These are phyloP conservation scores for Carassius gibelio DNA, from an alignment of 2,113 vertebrate species.

Conservation along the genomic window DNA sequence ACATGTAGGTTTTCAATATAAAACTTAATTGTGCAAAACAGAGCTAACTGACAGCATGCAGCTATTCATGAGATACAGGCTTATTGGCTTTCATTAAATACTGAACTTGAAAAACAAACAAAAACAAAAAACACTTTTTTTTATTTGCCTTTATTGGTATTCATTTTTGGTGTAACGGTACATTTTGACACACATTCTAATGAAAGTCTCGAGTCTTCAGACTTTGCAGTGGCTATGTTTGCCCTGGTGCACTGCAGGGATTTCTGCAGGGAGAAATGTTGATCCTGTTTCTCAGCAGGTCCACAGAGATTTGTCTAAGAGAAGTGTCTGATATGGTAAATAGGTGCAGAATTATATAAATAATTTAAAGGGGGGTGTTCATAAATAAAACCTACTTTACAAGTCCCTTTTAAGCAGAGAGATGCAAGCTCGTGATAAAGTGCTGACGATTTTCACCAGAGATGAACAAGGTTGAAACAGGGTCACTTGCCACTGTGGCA, in stretches of 20 bases:
- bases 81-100: background rate
- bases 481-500: slow-evolving; percentile 16
- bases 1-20: too few species aligned
- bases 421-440: slow-evolving; percentile 26
- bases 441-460: slow-evolving; percentile 13
- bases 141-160: background rate
- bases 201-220: background rate
- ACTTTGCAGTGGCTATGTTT: background rate
- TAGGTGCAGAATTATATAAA: slow-evolving; percentile 39
- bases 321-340: slow-evolving; percentile 43
- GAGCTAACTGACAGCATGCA: background rate
- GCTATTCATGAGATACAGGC: background rate
- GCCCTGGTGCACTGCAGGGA: slow-evolving; percentile 8
- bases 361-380: slow-evolving; percentile 29
- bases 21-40: background rate
- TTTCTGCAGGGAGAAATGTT: slow-evolving; percentile 7
- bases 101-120: background rate
- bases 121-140: background rate
- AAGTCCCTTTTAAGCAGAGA: slow-evolving; percentile 38
- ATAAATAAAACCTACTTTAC: slow-evolving; percentile 47
- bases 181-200: background rate
- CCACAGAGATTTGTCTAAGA: slow-evolving; percentile 23
- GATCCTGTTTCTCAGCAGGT: slow-evolving; percentile 22
- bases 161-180: background rate
- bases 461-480: slow-evolving; percentile 20